Percentiles rank a stretch among this genome's conserved stretches.
These are phyloP conservation scores for Caenorhabditis macrosperma DNA, from an alignment of 2,888 invertebrate species.

Conservation along the genomic window DNA sequence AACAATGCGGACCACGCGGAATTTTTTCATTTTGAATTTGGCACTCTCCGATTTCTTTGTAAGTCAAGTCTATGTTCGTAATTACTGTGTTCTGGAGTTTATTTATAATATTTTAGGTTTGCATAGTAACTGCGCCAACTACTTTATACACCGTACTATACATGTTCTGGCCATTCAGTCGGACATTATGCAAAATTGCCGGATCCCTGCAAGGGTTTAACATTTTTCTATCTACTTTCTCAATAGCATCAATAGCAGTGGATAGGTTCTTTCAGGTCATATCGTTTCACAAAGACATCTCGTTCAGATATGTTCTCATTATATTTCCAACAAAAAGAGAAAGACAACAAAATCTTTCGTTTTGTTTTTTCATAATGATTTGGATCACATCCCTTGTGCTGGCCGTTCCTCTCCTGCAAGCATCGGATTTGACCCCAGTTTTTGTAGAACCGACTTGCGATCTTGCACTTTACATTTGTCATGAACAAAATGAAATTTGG, in stretches of 20 bases:
- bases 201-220: slow-evolving; percentile 89
- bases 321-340: slow-evolving; percentile 79
- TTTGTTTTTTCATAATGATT: slow-evolving; percentile 81
- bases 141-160: slow-evolving; percentile 90
- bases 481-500: slow-evolving; percentile 80
- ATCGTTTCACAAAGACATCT: slow-evolving; percentile 26
- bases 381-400: slow-evolving; percentile 82
- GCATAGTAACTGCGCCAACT: slow-evolving; percentile 91
- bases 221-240: slow-evolving; percentile 93
- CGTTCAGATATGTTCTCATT: slow-evolving; percentile 79
- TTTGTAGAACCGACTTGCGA: slow-evolving; percentile 72
- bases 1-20: slow-evolving; percentile 91
- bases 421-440: slow-evolving; percentile 74
- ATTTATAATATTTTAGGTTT: slow-evolving; percentile 82
- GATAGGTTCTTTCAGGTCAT: slow-evolving; percentile 69
- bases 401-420: slow-evolving; percentile 76
- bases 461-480: slow-evolving; percentile 74
- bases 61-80: slow-evolving; percentile 28
- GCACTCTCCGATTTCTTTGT: slow-evolving; percentile 79
- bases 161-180: slow-evolving; percentile 91
- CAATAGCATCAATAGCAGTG: slow-evolving; percentile 89
- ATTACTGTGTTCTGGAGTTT: too few species aligned
- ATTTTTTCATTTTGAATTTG: slow-evolving; percentile 80
- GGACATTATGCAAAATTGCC: slow-evolving; percentile 89
- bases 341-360: slow-evolving; percentile 81